A percentile compares a stretch with the other conserved stretches of the same genome.
Conservation (phyloP, 2,888 invertebrate species). For the Idaea dimidiata region DNA sequence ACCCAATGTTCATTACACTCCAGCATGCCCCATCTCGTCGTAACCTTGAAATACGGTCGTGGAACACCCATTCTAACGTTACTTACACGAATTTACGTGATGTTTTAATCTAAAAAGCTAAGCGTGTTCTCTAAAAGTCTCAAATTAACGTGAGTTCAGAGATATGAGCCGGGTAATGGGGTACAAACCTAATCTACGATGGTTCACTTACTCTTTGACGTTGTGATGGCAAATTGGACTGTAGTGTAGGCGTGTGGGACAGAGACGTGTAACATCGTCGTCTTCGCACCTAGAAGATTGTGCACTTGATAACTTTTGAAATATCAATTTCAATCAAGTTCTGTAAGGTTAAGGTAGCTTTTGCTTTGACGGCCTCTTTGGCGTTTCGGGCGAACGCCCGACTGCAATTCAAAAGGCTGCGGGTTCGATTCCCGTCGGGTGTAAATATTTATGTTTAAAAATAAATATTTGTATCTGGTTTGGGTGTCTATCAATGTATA, state of each 20-base stretch:
- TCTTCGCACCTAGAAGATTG: no score
- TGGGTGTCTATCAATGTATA: no score
- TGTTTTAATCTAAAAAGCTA: constrained; percentile 59
- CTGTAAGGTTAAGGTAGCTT: no score
- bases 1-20: neutral
- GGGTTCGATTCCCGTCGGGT: no score
- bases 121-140: constrained; percentile 43
- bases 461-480: no score
- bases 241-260: neutral
- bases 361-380: no score
- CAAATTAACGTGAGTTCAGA: constrained; percentile 37
- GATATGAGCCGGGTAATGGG: constrained; percentile 12
- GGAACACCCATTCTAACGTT: constrained; percentile 22
- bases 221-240: neutral
- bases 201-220: constrained; percentile 18
- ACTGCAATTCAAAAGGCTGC: no score
- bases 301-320: no score
- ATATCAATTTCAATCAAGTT: no score
- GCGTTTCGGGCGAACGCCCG: no score
- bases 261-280: no score
- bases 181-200: constrained; percentile 17
- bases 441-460: no score
- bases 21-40: neutral
- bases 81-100: constrained; percentile 55
- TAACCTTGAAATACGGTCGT: neutral